phyloP scores from a whole-genome alignment of 2,797 vertebrate species.

The Acipenser transmontanus region DNA sequence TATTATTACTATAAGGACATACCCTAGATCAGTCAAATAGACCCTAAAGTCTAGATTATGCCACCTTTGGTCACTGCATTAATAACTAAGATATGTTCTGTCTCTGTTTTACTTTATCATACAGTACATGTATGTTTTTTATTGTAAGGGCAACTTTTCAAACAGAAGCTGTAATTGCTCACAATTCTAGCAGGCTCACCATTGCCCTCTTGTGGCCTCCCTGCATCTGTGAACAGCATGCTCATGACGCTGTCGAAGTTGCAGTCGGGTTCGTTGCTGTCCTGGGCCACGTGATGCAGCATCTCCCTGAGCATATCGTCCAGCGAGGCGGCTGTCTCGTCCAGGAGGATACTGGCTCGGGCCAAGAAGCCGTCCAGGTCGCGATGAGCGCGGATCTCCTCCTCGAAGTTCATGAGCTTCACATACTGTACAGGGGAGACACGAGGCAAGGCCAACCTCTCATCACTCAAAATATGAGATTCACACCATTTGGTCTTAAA shows the following conservation, averaged over 20 bases:
- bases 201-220: conserved; percentile 35
- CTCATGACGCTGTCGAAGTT: conserved; percentile 92
- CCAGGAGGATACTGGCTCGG: conserved; percentile 83
- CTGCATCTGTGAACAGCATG: conserved; percentile 87
- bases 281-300: conserved; percentile 81
- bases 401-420: conserved; percentile 96
- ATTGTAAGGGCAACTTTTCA: no score
- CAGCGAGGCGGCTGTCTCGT: conserved; percentile 85
- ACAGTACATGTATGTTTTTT: no score
- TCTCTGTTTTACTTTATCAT: no score
- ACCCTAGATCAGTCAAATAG: no score
- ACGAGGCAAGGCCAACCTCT: no score
- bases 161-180: no score
- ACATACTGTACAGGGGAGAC: conserved; percentile 67
- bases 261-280: conserved; percentile 78
- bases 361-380: conserved; percentile 91
- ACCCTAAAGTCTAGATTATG: no score
- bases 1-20: no score
- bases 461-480: no score
- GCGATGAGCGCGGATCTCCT: conserved; percentile 86
- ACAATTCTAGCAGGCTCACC: conserved; percentile 52
- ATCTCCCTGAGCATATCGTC: conserved; percentile 89
- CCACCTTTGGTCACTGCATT: no score
- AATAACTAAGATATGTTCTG: no score
- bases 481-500: no score